Evolutionary conservation across 2,113 vertebrate genomes (phyloP).

Genomic region (Ictidomys tridecemlineatus): DNA sequence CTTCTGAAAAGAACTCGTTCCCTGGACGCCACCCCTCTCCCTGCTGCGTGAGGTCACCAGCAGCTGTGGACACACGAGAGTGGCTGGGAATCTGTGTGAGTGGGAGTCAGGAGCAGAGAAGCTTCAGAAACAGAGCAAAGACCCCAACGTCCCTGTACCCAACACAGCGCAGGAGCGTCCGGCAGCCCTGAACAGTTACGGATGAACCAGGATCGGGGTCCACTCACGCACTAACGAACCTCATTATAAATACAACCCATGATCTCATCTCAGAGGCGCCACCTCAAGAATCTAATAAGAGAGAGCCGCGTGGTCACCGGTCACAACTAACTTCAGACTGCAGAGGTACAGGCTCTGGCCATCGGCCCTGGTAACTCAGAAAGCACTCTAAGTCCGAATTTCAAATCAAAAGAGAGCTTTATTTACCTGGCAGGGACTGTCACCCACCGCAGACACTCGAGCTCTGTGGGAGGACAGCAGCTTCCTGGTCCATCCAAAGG

Average conservation of each 20-base stretch:
- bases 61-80: too few species aligned
- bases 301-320: neutral
- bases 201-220: neutral
- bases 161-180: rapidly evolving
- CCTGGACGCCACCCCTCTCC: too few species aligned
- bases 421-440: too few species aligned
- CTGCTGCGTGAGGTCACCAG: neutral
- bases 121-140: neutral
- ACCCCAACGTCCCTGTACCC: neutral
- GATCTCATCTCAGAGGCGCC: neutral
- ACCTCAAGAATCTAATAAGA: neutral
- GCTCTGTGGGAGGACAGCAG: too few species aligned
- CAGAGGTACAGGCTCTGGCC: neutral
- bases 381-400: too few species aligned
- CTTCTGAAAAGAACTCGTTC: neutral
- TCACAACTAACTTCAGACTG: neutral
- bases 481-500: too few species aligned
- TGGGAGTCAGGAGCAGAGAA: neutral
- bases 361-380: too few species aligned
- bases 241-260: neutral
- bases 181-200: neutral
- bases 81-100: neutral
- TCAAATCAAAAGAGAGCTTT: too few species aligned
- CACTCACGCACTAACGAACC: neutral
- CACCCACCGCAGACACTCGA: too few species aligned